Conservation (phyloP, 1,140 invertebrate genomes). For the Tetramorium simillimum region DNA sequence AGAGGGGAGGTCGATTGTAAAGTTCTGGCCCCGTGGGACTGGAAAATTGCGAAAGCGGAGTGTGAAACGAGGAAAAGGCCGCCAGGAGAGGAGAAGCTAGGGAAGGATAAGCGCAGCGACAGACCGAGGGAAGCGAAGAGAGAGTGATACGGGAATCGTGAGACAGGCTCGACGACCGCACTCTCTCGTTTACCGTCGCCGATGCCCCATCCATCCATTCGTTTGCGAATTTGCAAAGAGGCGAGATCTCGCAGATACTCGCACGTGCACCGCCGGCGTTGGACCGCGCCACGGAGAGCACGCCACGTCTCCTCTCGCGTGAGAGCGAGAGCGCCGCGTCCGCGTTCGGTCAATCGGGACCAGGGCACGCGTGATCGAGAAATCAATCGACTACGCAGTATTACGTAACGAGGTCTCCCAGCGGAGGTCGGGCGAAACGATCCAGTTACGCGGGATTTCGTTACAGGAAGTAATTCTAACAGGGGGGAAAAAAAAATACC, state of each 20-base stretch:
- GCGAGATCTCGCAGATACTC: background rate
- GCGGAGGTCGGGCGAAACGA: background rate
- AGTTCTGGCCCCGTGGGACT: slow-evolving; percentile 62
- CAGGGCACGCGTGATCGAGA: slow-evolving; percentile 14
- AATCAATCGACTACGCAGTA: background rate
- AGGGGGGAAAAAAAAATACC: background rate
- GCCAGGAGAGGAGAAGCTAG: slow-evolving; percentile 6
- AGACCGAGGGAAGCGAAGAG: background rate
- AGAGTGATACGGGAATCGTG: slow-evolving; percentile 66
- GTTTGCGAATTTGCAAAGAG: background rate
- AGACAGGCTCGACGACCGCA: slow-evolving; percentile 72
- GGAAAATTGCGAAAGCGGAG: slow-evolving; percentile 67
- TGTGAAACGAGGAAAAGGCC: slow-evolving; percentile 25
- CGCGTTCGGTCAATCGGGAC: background rate
- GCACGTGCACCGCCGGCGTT: background rate
- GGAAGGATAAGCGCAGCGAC: slow-evolving; percentile 38
- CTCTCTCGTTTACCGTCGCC: slow-evolving; percentile 71
- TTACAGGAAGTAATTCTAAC: background rate
- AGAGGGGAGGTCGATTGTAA: background rate
- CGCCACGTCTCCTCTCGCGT: slow-evolving; percentile 9
- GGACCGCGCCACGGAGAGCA: background rate
- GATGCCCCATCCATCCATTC: background rate
- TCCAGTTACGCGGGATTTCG: background rate
- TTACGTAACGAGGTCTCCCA: slow-evolving; percentile 21
- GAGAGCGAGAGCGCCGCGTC: slow-evolving; percentile 29